Conservation (phyloP, 1,140 invertebrate genomes). For the Hypothenemus hampei region DNA sequence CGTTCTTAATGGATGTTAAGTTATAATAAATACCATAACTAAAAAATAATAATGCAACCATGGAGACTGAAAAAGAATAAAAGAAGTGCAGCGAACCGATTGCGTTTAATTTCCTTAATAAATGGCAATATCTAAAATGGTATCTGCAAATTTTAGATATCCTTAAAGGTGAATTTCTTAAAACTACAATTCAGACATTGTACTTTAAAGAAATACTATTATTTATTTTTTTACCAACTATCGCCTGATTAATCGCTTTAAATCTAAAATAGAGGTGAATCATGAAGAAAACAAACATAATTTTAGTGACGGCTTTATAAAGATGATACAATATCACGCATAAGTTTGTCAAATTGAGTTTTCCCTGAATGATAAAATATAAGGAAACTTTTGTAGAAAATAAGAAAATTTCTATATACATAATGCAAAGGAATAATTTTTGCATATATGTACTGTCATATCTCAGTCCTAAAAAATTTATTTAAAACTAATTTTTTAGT, state of each 20-base stretch:
- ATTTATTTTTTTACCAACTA: too few species aligned
- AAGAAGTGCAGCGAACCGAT: slow-evolving; percentile 1
- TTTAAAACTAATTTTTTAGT: too few species aligned
- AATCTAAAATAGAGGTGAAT: background rate
- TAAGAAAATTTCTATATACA: too few species aligned
- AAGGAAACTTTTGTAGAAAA: too few species aligned
- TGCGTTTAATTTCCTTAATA: background rate
- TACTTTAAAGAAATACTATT: too few species aligned
- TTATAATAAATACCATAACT: background rate
- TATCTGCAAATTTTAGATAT: background rate
- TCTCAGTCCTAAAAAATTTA: background rate
- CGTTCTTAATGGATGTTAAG: too few species aligned
- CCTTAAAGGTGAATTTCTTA: background rate
- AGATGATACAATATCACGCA: background rate
- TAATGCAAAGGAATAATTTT: too few species aligned
- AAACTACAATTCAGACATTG: background rate
- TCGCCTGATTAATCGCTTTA: too few species aligned
- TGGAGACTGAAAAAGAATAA: slow-evolving; percentile 1
- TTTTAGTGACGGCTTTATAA: background rate
- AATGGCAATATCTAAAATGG: slow-evolving; percentile 1
- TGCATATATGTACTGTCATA: too few species aligned
- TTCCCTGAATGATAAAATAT: too few species aligned
- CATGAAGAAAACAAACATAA: background rate
- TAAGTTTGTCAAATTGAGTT: too few species aligned
- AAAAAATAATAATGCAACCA: slow-evolving; percentile 1